Percentiles rank a stretch among this genome's conserved stretches.
These are phyloP conservation scores for Tubulanus polymorphus DNA, from an alignment of 2,888 invertebrate species.

Conservation along the genomic window DNA sequence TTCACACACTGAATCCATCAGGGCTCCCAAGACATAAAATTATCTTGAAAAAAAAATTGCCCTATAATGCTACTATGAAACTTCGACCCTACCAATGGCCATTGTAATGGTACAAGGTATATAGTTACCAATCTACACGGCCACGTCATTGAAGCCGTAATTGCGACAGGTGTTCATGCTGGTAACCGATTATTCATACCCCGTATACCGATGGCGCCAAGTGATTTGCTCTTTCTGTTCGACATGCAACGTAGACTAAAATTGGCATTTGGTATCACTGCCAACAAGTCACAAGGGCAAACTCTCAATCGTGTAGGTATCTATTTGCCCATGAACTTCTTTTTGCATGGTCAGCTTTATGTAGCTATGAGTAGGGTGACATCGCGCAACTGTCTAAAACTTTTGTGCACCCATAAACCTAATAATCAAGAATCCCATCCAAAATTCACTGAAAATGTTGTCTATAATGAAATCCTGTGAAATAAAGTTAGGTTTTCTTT, in stretches of 20 bases:
- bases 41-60: not conserved
- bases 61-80: conserved; percentile 7
- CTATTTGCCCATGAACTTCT: conserved; percentile 6
- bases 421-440: too few relatives aligned
- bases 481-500: too few relatives aligned
- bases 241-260: not conserved
- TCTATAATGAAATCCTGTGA: not conserved
- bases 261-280: conserved; percentile 5
- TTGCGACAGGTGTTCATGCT: not conserved
- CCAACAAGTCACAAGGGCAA: conserved; percentile 10
- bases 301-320: conserved; percentile 6
- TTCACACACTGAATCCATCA: not conserved
- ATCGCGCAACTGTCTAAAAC: not conserved
- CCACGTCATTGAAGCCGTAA: conserved; percentile 2
- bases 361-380: conserved; percentile 8
- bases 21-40: conserved; percentile 7
- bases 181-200: not conserved
- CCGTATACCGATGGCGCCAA: conserved; percentile 3
- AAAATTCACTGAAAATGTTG: not conserved
- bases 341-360: conserved; percentile 9
- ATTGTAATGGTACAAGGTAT: conserved; percentile 7
- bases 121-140: conserved; percentile 1
- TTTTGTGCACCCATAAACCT: not conserved
- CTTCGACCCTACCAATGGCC: conserved; percentile 1
- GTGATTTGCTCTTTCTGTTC: conserved; percentile 4